Evolutionary conservation across 2,113 vertebrate genomes (phyloP), one percentile per base, ranked within the genome.

Genomic region (Sebastes fasciatus): DNA sequence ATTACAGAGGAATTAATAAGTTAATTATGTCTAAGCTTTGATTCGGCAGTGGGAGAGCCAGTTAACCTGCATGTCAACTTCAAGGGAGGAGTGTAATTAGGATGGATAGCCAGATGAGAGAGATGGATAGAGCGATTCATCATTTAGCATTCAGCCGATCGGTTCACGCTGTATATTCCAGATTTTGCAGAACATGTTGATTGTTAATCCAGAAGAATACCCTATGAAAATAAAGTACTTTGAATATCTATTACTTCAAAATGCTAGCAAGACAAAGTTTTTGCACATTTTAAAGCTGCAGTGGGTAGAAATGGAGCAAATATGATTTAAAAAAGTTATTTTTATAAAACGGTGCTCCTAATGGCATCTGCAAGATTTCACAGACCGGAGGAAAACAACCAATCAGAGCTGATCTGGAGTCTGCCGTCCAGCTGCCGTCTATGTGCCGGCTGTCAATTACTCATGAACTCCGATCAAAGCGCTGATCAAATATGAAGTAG

Each of bases 61-160:
- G 70, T 87, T 87, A 79, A 87, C 87, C 87, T 82, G 82, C 62
- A 16, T 80, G 74, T 84, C 90, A 71, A 75, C 82, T 77, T 83
- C 49, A 49, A 75, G 72, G 63, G 49, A 73, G 73, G 51, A 21
- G n/a, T 80, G 78, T 77, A 75, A 86, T 87, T 73, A 86, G 90
- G 78, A 81, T 26, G 42, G 82, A 86, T 65, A 11, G 45, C 40
- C 83, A 79, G 84, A 70, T 72, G 84, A 79, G 63, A 69, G 64
- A 70, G 64, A 77, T 48, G 45, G 66, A 73, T 54, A 54, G 75
- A 77, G 62, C 5, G 4, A 66, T 45, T 49, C n/a, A 55, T 43
- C 49, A 52, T 34, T 34, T 34, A 48, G 52, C 42, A 77, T 5
- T 21, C 46, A 52, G 58, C 43, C 0, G 11, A 21, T 42, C 43